A percentile compares a stretch with the other conserved stretches of the same genome.
Conservation (phyloP, 2,113 vertebrate species). For the Tyrannus savana region DNA sequence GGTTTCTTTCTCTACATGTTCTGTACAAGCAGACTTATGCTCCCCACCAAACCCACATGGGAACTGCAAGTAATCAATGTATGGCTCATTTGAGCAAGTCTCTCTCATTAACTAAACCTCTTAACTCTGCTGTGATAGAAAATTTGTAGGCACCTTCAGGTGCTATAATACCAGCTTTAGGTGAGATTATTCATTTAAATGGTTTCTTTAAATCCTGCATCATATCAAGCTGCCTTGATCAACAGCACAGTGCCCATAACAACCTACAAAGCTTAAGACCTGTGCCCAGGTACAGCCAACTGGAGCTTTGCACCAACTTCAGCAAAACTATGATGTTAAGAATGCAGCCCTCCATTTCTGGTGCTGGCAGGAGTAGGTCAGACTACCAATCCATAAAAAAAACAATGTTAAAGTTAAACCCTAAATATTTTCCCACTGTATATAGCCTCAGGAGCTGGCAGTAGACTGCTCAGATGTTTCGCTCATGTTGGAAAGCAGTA, state of each 20-base stretch:
- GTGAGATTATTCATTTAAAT: background rate
- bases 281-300: background rate
- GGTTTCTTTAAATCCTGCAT: background rate
- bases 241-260: background rate
- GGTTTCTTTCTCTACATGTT: background rate
- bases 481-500: rapidly evolving
- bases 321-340: background rate
- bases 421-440: background rate
- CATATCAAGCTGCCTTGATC: background rate
- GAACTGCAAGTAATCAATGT: background rate
- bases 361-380: background rate
- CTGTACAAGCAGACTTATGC: background rate
- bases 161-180: background rate
- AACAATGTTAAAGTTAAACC: background rate
- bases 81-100: background rate
- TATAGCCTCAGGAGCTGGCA: background rate
- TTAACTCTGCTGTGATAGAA: background rate
- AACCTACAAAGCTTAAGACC: background rate
- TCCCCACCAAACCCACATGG: background rate
- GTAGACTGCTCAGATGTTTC: background rate
- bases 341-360: background rate
- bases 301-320: background rate
- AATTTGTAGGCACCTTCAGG: background rate
- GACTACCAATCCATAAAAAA: background rate
- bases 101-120: background rate